Conservation (phyloP, 2,797 vertebrate species). For the Knipowitschia caucasica region DNA sequence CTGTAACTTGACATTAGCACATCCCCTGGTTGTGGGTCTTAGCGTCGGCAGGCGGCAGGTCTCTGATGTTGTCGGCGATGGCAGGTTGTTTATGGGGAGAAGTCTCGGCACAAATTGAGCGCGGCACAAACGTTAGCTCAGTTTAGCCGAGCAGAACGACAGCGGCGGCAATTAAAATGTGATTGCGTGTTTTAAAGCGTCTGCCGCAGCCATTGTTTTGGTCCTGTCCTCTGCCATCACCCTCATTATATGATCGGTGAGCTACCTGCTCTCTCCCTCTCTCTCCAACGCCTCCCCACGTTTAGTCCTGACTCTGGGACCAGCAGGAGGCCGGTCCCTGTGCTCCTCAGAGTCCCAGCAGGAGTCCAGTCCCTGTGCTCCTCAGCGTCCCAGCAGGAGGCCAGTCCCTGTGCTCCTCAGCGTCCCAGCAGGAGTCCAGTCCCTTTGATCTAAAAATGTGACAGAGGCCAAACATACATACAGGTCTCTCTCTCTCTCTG, state of each 20-base stretch:
- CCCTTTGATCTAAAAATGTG: too few species aligned
- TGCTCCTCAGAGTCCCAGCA: too few species aligned
- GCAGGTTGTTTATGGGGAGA: slow-evolving; percentile 34
- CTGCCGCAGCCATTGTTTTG: slow-evolving; percentile 53
- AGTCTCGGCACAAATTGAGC: slow-evolving; percentile 39
- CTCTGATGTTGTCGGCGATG: too few species aligned
- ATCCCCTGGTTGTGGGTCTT: not conserved
- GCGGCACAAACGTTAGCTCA: slow-evolving; percentile 38
- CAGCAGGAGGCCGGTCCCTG: too few species aligned
- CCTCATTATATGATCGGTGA: slow-evolving; percentile 42
- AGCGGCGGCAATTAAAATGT: slow-evolving; percentile 61
- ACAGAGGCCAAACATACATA: too few species aligned
- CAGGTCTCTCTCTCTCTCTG: slow-evolving; percentile 1
- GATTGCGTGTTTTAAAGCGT: slow-evolving; percentile 40
- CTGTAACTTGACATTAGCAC: too few species aligned
- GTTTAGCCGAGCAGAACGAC: slow-evolving; percentile 46
- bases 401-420: too few species aligned
- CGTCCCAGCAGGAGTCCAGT: too few species aligned
- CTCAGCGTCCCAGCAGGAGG: too few species aligned
- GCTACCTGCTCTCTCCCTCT: slow-evolving; percentile 54
- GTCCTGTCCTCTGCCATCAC: slow-evolving; percentile 48
- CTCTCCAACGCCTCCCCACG: too few species aligned
- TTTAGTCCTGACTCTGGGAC: too few species aligned
- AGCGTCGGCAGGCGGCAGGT: slow-evolving; percentile 36
- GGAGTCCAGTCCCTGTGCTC: too few species aligned